Base-by-base conservation (phyloP, 2,113 vertebrate genomes). In the Gracilinanus agilis region DNA sequence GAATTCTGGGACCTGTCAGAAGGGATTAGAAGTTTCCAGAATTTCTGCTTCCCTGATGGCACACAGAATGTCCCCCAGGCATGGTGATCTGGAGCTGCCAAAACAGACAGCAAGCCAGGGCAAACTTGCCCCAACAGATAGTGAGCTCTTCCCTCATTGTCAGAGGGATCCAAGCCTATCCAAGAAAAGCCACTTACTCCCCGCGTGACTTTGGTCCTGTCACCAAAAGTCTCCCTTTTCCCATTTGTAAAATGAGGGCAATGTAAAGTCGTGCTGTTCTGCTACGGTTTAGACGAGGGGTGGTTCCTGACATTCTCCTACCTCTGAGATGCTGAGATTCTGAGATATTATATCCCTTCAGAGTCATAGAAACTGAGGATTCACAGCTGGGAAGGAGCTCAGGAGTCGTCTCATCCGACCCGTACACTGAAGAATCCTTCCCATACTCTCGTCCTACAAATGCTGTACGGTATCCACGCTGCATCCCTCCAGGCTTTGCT, bases 241-340 rank as follows among this genome's bases (percentile, higher is more conserved):
- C 3, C 58, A 61, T 27, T 61, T 67, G 61, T 34, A n/a, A 34
- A 67, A 67, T n/a, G 12, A 67, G 29, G 29, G 34, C 0, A 5
- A 5, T 34, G 34, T 61, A 61, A 61, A 61, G 27, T 25, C 12
- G 27, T 13, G 27, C 29, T 61, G 11, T n/a, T 67, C 29, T 16
- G 61, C 3, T 4, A 16, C 6, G 29, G 61, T 16, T n/a, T 34
- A 0, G 34, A 29, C 16, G 34, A 3, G 29, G 0, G 29, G 4
- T 34, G 29, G 4, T 34, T 11, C 61, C 61, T 16, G 61, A 67
- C 13, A 3, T 67, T 4, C 61, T 34, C 61, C 58, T 13, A 3
- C 9, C 61, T 67, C 61, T 34, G 61, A 67, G 61, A 34, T 34
- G 61, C 58, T 13, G 11, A 34, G 27, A 67, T 58, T 58, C 58